Evolutionary conservation across 92 coral and sea anemone genomes (phyloP).

Genomic region (Siderastrea siderea): DNA sequence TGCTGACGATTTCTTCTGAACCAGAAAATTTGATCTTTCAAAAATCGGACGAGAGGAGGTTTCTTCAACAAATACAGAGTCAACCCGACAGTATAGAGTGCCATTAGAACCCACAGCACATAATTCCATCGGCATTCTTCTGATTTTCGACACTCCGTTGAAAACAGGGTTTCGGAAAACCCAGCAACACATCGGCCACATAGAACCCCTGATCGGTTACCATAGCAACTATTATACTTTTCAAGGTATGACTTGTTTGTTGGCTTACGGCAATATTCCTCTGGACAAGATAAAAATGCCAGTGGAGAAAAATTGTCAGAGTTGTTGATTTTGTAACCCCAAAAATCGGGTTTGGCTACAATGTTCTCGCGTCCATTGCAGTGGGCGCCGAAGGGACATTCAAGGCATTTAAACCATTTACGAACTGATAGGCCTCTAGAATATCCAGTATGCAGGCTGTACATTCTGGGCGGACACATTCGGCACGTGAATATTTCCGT

Average conservation of each 20-base stretch:
- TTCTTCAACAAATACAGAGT: slow-evolving; percentile 23
- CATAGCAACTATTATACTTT: slow-evolving; percentile 66
- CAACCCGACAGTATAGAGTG: neutral
- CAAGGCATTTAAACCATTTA: slow-evolving; percentile 32
- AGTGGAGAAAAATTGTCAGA: slow-evolving; percentile 22
- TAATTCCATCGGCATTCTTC: slow-evolving; percentile 12
- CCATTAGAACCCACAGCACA: slow-evolving; percentile 4
- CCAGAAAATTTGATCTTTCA: slow-evolving; percentile 31
- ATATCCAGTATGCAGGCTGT: slow-evolving; percentile 71
- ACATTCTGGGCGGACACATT: slow-evolving; percentile 58
- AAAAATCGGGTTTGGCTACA: slow-evolving; percentile 69
- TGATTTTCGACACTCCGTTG: slow-evolving; percentile 45
- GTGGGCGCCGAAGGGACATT: slow-evolving; percentile 73
- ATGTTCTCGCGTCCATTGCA: slow-evolving; percentile 65
- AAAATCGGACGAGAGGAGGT: slow-evolving; percentile 7
- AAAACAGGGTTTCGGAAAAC: slow-evolving; percentile 56
- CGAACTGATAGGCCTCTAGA: slow-evolving; percentile 35
- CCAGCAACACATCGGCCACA: slow-evolving; percentile 75
- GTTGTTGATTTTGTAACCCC: slow-evolving; percentile 56
- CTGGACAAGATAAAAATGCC: slow-evolving; percentile 66
- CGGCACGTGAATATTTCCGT: slow-evolving; percentile 38
- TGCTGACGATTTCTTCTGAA: neutral
- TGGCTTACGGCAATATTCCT: slow-evolving; percentile 58
- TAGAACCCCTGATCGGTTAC: slow-evolving; percentile 62
- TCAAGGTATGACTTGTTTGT: neutral